phyloP scores from a whole-genome alignment of 2,797 vertebrate genomes.

The Tinamus major region DNA sequence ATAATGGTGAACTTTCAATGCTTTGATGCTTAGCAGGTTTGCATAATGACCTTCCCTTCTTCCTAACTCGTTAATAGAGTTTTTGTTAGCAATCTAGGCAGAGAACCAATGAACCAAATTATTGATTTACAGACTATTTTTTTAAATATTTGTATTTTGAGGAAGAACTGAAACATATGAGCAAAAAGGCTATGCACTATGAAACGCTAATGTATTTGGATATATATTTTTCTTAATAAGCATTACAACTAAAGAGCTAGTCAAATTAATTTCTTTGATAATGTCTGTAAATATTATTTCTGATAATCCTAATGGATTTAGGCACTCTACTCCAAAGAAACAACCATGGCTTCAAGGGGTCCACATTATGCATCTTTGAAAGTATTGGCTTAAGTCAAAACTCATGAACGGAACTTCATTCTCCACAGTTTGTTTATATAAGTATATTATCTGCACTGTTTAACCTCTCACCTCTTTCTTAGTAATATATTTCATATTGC shows the following conservation, averaged over 20 bases:
- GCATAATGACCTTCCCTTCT: background rate
- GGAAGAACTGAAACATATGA: background rate
- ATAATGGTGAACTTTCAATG: background rate
- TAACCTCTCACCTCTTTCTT: slow-evolving; percentile 21
- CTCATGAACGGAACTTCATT: background rate
- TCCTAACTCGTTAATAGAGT: background rate
- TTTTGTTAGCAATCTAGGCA: background rate
- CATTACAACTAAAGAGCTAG: background rate
- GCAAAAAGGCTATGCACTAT: background rate
- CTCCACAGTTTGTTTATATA: slow-evolving; percentile 25
- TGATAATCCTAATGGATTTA: background rate
- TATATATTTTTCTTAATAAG: background rate
- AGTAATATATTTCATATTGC: slow-evolving; percentile 23
- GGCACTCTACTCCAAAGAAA: background rate
- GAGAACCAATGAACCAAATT: background rate
- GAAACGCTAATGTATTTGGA: background rate
- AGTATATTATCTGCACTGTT: slow-evolving; percentile 1
- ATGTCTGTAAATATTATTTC: background rate
- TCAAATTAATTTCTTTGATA: background rate
- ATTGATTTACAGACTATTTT: background rate
- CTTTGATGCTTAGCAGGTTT: background rate
- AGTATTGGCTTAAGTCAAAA: background rate
- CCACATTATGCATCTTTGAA: background rate
- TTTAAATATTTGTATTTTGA: background rate
- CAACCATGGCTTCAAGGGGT: background rate